Conservation (phyloP, 92 coral and sea anemone genomes). For the Pocillopora grandis region DNA sequence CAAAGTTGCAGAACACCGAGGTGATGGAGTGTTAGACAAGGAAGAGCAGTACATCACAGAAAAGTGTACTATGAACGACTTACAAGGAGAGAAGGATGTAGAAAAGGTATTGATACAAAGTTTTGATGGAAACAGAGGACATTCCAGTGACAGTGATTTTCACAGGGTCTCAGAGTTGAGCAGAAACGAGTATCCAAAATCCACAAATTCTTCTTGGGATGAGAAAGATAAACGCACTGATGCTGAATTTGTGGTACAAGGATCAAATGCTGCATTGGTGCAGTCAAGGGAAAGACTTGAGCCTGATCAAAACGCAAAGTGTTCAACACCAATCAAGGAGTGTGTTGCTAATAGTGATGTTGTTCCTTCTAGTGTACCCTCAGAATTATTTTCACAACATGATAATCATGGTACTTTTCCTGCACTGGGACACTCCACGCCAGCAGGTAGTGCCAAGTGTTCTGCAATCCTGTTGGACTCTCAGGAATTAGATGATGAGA, state of each 20-base stretch:
- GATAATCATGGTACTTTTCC: background rate
- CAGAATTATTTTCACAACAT: background rate
- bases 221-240: background rate
- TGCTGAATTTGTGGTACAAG: background rate
- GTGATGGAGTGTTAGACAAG: background rate
- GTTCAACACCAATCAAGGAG: background rate
- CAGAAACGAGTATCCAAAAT: background rate
- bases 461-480: slow-evolving; percentile 58
- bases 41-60: background rate
- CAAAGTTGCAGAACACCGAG: background rate
- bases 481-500: slow-evolving; percentile 46
- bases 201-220: background rate
- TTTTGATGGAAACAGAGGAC: background rate
- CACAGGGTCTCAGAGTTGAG: slow-evolving; percentile 25
- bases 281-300: background rate
- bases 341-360: background rate
- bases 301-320: background rate
- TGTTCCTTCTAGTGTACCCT: slow-evolving; percentile 21
- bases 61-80: background rate
- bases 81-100: background rate
- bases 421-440: background rate
- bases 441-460: slow-evolving; percentile 20
- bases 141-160: background rate
- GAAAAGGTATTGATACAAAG: slow-evolving; percentile 13
- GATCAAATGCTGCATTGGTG: background rate